Evolutionary conservation across 1,140 invertebrate species (phyloP), one percentile per base, ranked within the genome.

Genomic region (Drosophila sechellia): DNA sequence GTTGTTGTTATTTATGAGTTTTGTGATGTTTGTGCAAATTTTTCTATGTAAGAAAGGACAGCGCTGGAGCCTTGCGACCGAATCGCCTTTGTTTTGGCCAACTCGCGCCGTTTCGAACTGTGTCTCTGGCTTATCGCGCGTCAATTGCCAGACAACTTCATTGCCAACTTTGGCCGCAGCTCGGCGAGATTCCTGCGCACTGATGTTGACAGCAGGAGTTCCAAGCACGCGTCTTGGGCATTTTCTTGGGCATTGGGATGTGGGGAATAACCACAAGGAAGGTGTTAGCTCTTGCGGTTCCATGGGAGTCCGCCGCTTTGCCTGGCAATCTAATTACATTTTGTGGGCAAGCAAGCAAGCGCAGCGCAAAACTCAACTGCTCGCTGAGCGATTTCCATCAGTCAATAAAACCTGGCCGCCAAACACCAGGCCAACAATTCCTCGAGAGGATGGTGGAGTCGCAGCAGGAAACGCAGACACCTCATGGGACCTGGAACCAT

Each of bases 111-210:
- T 39, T 68, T 55, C 59, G 76, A 84, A 68, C 83, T 81, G 69
- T 55, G 79, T 69, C 58, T 59, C 35, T 6, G 35, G 46, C 58
- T 83, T 89, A 87, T 87, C 83, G 79, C 31, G 45, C 79, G 83
- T 87, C 83, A 87, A 87, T 84, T 87, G 84, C 84, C 79, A 87
- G 83, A 87, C 83, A 87, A 87, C 83, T 87, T 87, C 83, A 87
- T 87, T 87, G 83, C 81, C 77, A 31, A 31, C 74, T 55, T 55
- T 31, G 73, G 50, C 49, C 57, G 1, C 15, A 52, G 35, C 52
- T 42, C 58, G 37, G 20, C 58, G 57, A 87, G 83, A 87, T 87
- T 89, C 79, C 76, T 77, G 59, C 17, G 71, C 84, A 79, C 68
- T 83, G 83, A 87, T 87, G 84, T 89, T 87, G 83, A 89, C 83